A percentile compares a stretch with the other conserved stretches of the same genome.
Conservation (phyloP, 1,140 invertebrate species). For the Drosophila kurseongensis region DNA sequence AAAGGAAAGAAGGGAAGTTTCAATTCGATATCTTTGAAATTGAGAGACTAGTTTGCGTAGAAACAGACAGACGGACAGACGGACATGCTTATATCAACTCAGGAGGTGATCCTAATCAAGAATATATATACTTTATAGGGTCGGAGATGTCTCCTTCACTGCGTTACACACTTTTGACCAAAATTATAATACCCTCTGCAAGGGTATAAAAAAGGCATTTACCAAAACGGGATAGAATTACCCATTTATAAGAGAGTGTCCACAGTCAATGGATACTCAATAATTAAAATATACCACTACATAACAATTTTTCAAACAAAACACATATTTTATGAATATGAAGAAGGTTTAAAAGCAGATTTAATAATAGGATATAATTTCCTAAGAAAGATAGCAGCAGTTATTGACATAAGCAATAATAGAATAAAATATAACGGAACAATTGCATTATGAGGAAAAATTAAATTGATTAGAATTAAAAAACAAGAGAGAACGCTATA, state of each 20-base stretch:
- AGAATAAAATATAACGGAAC: not conserved
- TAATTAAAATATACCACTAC: not conserved
- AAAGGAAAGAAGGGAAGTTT: too few species aligned
- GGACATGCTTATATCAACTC: too few species aligned
- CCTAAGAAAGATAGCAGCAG: not conserved
- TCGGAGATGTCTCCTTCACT: too few species aligned
- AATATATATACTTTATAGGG: too few species aligned
- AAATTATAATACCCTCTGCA: too few species aligned
- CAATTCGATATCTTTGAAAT: too few species aligned
- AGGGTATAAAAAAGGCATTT: too few species aligned
- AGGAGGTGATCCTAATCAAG: too few species aligned
- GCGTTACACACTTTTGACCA: too few species aligned
- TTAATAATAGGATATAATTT: not conserved
- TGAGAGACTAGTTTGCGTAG: too few species aligned
- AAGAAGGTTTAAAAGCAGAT: not conserved
- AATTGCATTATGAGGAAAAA: not conserved
- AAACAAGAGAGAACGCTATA: too few species aligned
- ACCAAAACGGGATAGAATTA: not conserved
- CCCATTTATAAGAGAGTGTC: not conserved
- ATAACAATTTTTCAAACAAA: not conserved
- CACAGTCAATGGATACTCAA: not conserved
- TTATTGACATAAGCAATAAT: not conserved
- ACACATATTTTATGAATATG: not conserved
- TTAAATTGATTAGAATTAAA: not conserved
- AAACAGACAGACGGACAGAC: too few species aligned